Evolutionary conservation across 92 coral and sea anemone species (phyloP), one percentile per base, ranked within the genome.

Genomic region (Pocillopora meandrina): DNA sequence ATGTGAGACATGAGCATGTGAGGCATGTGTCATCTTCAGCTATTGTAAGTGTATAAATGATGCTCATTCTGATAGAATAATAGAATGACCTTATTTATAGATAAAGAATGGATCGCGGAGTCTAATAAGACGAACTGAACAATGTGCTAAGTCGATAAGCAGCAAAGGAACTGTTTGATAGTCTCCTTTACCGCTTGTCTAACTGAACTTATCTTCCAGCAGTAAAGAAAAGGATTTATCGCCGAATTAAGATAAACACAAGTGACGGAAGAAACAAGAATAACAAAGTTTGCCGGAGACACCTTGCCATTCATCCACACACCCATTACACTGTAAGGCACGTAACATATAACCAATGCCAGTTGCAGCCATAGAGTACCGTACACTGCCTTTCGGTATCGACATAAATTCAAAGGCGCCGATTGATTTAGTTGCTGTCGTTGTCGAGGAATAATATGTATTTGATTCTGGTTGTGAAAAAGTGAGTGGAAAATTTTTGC

Each of bases 161-260:
- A 68, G 55, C 73, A 68, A 68, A 68, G 49, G 11, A 31, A 42
- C 6, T 15, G 35, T 68, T 18, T 68, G 13, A 68, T 67, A 21
- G 72, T 67, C 47, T 67, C 16, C 72, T 67, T 67, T 31, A 67
- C 72, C 16, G 72, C 73, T 47, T 64, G 47, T 78, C 26, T n/a
- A 16, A 60, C 82, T 58, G 61, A 47, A 23, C 61, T 82, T 23
- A 61, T 72, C 49, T 52, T 82, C 79, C 61, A 72, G 65, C 80
- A 82, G 60, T 61, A 82, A 20, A 82, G 85, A 71, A 82, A 16
- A 19, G 86, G 86, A 71, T 72, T 82, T 14, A 82, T 16, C 17
- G 79, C 61, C 17, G 86, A 82, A 79, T 82, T 82, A 5, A 72
- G 62, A 56, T 0, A 57, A 61, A 60, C 67, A 2, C 49, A 42